Percentiles rank a stretch among this genome's conserved stretches.
phyloP scores from a whole-genome alignment of 2,113 vertebrate species.

The Ciconia stormi region DNA sequence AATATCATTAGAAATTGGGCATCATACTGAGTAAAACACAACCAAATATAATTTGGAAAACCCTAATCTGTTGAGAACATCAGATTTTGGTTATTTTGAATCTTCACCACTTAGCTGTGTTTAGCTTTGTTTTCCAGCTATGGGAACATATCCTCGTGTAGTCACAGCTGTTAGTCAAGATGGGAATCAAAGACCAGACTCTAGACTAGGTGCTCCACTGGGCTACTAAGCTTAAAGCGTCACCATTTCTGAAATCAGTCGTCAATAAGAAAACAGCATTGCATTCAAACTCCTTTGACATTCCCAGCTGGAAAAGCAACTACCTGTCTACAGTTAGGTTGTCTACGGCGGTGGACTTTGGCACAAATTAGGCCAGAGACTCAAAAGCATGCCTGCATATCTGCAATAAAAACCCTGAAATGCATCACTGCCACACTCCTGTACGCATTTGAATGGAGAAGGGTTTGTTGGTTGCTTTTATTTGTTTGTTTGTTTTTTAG shows the following conservation, averaged over 20 bases:
- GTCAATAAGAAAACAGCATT: not conserved
- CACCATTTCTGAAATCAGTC: not conserved
- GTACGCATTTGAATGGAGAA: not conserved
- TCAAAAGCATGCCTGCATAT: fast-evolving
- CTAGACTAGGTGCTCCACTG: not conserved
- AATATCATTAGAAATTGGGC: not conserved
- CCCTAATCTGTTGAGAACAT: not conserved
- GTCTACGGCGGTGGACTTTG: not conserved
- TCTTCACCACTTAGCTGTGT: not conserved
- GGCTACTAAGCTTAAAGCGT: not conserved
- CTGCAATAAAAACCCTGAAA: not conserved
- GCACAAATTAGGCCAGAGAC: not conserved
- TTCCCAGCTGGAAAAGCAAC: not conserved
- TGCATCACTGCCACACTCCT: not conserved
- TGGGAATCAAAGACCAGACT: not conserved
- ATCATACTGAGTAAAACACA: not conserved
- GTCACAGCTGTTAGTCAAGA: not conserved
- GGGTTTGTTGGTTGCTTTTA: not conserved
- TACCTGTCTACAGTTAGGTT: not conserved
- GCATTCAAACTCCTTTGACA: not conserved
- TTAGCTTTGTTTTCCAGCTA: not conserved
- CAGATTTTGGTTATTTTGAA: not conserved
- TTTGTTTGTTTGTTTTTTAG: not conserved
- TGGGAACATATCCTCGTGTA: not conserved
- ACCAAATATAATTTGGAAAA: not conserved